Conservation (phyloP, 2,888 invertebrate genomes). For the Urechis unicinctus region DNA sequence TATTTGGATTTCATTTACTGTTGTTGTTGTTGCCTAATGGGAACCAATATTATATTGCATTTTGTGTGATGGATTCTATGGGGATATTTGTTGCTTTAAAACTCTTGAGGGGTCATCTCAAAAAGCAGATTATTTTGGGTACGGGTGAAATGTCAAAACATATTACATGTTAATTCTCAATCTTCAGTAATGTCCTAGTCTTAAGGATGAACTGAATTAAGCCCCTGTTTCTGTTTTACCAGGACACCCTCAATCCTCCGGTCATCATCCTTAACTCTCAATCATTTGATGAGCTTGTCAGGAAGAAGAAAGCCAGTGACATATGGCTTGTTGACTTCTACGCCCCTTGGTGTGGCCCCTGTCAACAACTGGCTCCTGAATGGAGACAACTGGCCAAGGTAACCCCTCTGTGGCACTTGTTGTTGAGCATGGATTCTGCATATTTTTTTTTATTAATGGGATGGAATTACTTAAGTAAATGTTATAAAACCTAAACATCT, state of each 20-base stretch:
- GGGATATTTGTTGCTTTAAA: too few relatives aligned
- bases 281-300: constrained; percentile 56
- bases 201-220: not conserved
- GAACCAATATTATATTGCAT: too few relatives aligned
- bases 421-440: not conserved
- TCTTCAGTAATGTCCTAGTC: too few relatives aligned
- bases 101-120: too few relatives aligned
- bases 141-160: too few relatives aligned
- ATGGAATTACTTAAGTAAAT: not conserved
- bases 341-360: constrained; percentile 71
- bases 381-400: constrained; percentile 62
- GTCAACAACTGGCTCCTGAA: constrained; percentile 64
- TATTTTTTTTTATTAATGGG: not conserved
- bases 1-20: too few relatives aligned
- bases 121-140: too few relatives aligned
- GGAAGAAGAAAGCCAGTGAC: constrained; percentile 55
- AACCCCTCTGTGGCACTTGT: not conserved
- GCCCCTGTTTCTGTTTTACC: constrained; percentile 11
- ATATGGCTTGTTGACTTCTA: constrained; percentile 68
- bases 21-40: too few relatives aligned
- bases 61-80: too few relatives aligned
- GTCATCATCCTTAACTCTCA: constrained; percentile 58
- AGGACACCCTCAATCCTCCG: constrained; percentile 52
- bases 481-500: not conserved
- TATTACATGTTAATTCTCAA: too few relatives aligned